Base-by-base conservation (phyloP, 2,888 invertebrate genomes). In the Anoncus sp. region DNA sequence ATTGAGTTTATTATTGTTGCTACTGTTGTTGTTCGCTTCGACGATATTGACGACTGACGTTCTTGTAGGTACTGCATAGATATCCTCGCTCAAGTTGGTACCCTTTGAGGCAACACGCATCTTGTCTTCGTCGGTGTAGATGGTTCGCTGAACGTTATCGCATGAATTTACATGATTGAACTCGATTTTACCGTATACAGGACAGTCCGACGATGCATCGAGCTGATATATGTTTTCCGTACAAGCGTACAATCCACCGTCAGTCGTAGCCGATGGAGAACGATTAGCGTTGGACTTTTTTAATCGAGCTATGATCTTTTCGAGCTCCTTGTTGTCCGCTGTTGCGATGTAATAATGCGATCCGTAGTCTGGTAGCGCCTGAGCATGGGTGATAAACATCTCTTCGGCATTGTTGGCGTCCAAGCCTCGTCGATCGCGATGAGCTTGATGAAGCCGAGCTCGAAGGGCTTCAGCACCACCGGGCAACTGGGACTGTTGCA, bases 311-410 rank as follows among this genome's bases (percentile, higher is more conserved):
- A 90, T 82, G 16, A 90, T 85, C 73, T 90, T 91, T 12, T 83
- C 85, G 4, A 91, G 79, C 38, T 90, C 90, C 60, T 89, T 90
- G 3, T 87, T 82, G 75, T 90, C 91, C 3, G 87, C 83, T 0
- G 94, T 92, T 1, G 95, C 95, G 45, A 95, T 95, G 85, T 95
- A 96, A 87, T 96, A 95, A 91, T 96, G 96, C 2, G 95, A 94
- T 0, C 96, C 96, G 87, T 96, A 96, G 88, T 96, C 95, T 12
- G 94, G 92, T 77, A 95, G 93, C 27, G 93, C 93, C 89, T 96
- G 96, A 3, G 95, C 94, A 76, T 94, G 92, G 20, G 93, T 93
- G 83, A 96, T 94, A 87, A 95, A 96, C 90, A 95, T 94, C 81
- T 95, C 93, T 85, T 96, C 94, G 1, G 96, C 95, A 87, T 94